Percentiles rank a stretch among this genome's conserved stretches.
phyloP scores from a whole-genome alignment of 1,140 invertebrate species.

The Chlorops oryzae region DNA sequence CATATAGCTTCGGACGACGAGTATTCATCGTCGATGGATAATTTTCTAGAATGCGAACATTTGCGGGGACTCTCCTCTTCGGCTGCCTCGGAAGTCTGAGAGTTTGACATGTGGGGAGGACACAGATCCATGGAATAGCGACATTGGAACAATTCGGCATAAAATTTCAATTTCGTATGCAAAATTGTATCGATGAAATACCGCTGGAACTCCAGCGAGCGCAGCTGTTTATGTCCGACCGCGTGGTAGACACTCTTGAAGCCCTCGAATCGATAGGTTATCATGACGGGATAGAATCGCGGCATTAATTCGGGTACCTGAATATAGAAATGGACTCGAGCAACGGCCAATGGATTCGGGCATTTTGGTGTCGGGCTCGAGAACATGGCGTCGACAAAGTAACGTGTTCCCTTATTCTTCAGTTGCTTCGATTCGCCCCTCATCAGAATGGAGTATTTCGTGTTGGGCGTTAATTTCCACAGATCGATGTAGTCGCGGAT shows the following conservation, averaged over 20 bases:
- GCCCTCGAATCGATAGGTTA: conserved; percentile 13
- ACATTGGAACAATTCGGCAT: conserved; percentile 11
- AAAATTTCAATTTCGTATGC: conserved; percentile 13
- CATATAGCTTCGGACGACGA: too few relatives aligned
- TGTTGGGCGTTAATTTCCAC: conserved; percentile 1
- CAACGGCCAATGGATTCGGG: conserved; percentile 20
- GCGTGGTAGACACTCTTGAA: conserved; percentile 2
- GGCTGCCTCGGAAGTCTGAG: neutral
- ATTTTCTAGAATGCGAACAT: too few relatives aligned
- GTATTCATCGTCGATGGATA: too few relatives aligned
- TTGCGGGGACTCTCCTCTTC: neutral
- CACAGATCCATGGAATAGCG: conserved; percentile 7
- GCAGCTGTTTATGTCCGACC: neutral
- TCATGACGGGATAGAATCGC: conserved; percentile 7
- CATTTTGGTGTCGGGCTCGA: conserved; percentile 32
- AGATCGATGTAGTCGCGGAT: conserved; percentile 1
- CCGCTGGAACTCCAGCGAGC: conserved; percentile 9
- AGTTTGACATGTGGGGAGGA: too few relatives aligned
- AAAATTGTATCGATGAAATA: conserved; percentile 14
- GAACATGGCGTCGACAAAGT: conserved; percentile 37
- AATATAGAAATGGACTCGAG: conserved; percentile 8
- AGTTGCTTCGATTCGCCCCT: conserved; percentile 16
- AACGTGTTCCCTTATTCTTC: conserved; percentile 22
- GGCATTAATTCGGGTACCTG: conserved; percentile 3
- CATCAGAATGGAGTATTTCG: neutral